Evolutionary conservation across 2,888 invertebrate species (phyloP), one percentile per base, ranked within the genome.

Genomic region (Eilema sororculum): DNA sequence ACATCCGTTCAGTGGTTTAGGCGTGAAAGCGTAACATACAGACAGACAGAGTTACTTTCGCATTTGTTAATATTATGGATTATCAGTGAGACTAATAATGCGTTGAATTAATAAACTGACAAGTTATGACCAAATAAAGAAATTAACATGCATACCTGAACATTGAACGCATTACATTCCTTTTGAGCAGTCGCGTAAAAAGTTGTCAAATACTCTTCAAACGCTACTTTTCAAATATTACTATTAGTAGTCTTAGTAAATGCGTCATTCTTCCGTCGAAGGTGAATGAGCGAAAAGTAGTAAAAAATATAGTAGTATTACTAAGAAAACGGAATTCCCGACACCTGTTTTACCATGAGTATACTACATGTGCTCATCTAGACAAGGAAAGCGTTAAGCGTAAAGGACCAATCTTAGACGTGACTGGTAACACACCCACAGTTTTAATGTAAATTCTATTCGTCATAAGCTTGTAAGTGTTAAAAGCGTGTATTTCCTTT

Each of bases 371-470:
- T 56, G n/a, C 28, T 65, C 56, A 69, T 28, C 25, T 13, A 10
- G 8, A 60, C 24, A 62, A 66, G 66, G 66, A 69, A 68, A 67
- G 58, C 41, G 24, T 67, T 16, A 62, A 61, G 12, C 52, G 69
- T 69, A 77, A 77, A 77, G 24, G 62, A 78, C 67, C 68, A 80
- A 61, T 46, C 16, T 57, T 16, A 46, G 25, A 64, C 62, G 59
- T 75, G 73, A 75, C 70, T 73, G 28, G 33, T 37, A 12, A 70
- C 59, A 71, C 71, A 67, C 62, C 72, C 62, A 72, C 64, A 33
- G 30, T 61, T 12, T 37, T 28, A 16, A 52, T 22, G 59, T 59
- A 57, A 71, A 13, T 59, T 37, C 20, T 57, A n/a, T 65, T 65
- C 41, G 67, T 74, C 68, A 69, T 73, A n/a, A 20, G 3, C 20